Evolutionary conservation across 2,888 invertebrate species (phyloP).

Genomic region (Agapostemon virescens): DNA sequence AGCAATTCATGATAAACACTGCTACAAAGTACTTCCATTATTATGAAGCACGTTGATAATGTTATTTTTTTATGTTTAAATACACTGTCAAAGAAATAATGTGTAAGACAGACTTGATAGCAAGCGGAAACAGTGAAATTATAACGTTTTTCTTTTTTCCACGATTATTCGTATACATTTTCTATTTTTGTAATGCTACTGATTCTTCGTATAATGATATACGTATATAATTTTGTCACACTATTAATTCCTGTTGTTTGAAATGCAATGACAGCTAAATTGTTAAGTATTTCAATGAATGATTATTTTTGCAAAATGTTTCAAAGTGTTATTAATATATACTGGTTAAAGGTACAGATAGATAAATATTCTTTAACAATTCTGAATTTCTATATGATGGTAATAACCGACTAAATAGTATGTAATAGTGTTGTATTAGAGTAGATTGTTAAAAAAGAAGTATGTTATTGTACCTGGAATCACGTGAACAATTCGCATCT

Average conservation of each 20-base stretch:
- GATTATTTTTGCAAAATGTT: conserved; percentile 49
- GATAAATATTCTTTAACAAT: conserved; percentile 38
- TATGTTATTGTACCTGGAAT: conserved; percentile 59
- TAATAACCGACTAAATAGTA: conserved; percentile 14
- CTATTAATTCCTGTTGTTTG: conserved; percentile 14
- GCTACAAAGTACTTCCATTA: conserved; percentile 60
- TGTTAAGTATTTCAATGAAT: conserved; percentile 29
- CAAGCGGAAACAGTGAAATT: conserved; percentile 54
- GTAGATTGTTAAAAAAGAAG: conserved; percentile 43
- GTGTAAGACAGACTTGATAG: conserved; percentile 25
- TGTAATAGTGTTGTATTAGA: conserved; percentile 44
- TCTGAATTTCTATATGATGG: conserved; percentile 34
- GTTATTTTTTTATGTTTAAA: conserved; percentile 51
- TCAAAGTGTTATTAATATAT: conserved; percentile 37
- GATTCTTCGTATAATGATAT: conserved; percentile 28
- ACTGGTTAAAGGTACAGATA: conserved; percentile 37
- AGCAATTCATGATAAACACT: conserved; percentile 47
- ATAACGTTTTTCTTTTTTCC: conserved; percentile 25
- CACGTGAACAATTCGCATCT: conserved; percentile 40
- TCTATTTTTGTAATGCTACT: conserved; percentile 15
- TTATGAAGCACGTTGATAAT: conserved; percentile 44
- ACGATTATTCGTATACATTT: conserved; percentile 19
- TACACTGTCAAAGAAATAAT: conserved; percentile 31
- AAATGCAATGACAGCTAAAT: conserved; percentile 18
- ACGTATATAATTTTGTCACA: conserved; percentile 22